Evolutionary conservation across 2,888 invertebrate genomes (phyloP).

Genomic region (Mesoligia furuncula): DNA sequence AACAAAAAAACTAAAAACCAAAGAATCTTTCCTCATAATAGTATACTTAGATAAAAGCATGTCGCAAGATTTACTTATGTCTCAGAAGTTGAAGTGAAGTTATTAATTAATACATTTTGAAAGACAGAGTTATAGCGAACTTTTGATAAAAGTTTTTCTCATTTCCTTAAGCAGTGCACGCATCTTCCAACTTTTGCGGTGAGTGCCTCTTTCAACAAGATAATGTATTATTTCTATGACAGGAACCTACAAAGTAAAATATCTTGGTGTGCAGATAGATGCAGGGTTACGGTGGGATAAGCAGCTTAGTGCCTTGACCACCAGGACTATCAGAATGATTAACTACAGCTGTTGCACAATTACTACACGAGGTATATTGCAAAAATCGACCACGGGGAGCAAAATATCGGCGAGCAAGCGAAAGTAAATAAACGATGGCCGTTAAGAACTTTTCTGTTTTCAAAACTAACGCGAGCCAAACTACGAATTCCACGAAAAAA

Average conservation of each 20-base stretch:
- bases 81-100: neutral
- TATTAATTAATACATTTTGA: neutral
- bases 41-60: no score
- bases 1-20: no score
- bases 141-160: neutral
- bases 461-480: slow-evolving; percentile 16
- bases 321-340: no score
- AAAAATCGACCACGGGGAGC: neutral
- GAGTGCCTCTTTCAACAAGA: neutral
- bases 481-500: neutral
- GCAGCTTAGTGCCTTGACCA: no score
- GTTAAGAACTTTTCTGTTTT: slow-evolving; percentile 31
- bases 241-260: no score
- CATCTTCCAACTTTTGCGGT: neutral
- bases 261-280: no score
- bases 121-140: neutral
- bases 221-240: neutral
- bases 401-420: neutral
- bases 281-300: no score
- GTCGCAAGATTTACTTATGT: neutral
- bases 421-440: slow-evolving; percentile 8
- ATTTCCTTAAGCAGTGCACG: neutral
- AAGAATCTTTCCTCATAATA: neutral
- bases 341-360: neutral
- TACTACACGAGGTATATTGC: neutral